Conservation (phyloP, 2,113 vertebrate genomes). For the Tragelaphus buxtoni region DNA sequence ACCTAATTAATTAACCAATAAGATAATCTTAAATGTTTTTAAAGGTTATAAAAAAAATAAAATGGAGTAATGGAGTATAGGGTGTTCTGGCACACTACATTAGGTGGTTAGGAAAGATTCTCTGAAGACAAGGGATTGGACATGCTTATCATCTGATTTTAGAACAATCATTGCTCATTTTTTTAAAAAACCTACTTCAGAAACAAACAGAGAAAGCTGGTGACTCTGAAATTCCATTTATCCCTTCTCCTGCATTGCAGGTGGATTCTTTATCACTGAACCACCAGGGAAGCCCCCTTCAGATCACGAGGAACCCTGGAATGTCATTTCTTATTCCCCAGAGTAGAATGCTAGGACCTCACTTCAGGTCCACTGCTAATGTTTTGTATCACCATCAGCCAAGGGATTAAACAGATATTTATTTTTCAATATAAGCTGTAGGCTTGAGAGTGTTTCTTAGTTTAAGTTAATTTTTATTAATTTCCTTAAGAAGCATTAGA, state of each 20-base stretch:
- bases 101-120: not conserved
- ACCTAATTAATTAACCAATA: not conserved
- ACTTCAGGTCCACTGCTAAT: not conserved
- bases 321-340: not conserved
- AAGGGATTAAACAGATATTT: not conserved
- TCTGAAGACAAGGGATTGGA: not conserved
- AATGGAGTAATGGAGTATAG: not conserved
- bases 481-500: not conserved
- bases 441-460: not conserved
- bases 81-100: not conserved
- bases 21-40: not conserved
- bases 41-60: not conserved
- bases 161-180: not conserved
- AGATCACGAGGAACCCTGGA: not conserved
- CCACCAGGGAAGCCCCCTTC: not conserved
- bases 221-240: not conserved
- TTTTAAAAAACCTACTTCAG: not conserved
- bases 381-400: not conserved
- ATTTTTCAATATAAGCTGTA: not conserved
- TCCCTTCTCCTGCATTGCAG: not conserved
- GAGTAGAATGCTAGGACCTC: not conserved
- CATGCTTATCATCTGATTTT: not conserved
- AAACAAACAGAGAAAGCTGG: not conserved
- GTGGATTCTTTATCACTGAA: not conserved
- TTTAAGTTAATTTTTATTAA: not conserved